These are phyloP conservation scores for Drosophila rellima DNA, from an alignment of 2,888 invertebrate species.

Conservation along the genomic window DNA sequence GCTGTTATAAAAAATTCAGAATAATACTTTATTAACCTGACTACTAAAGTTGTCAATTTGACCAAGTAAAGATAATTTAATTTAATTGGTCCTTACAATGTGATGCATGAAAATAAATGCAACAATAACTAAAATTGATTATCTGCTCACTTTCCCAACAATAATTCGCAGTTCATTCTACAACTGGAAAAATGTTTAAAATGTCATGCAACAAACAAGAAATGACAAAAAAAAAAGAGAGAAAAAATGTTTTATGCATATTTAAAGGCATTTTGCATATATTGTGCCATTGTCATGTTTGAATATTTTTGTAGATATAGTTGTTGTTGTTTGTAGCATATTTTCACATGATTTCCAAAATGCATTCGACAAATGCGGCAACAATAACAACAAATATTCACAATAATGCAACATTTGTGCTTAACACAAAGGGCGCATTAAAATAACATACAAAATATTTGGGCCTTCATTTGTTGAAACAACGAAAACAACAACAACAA, in stretches of 20 bases:
- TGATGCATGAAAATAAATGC: neutral
- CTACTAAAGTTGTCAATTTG: too few species aligned
- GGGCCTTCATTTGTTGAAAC: constrained; percentile 62
- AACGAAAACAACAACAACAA: constrained; percentile 26
- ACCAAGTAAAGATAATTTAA: too few species aligned
- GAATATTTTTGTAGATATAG: constrained; percentile 16
- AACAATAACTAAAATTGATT: neutral
- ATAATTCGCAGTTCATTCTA: constrained; percentile 30
- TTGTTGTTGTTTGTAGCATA: constrained; percentile 21
- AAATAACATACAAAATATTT: constrained; percentile 73
- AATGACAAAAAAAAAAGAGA: constrained; percentile 6
- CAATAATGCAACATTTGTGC: constrained; percentile 43
- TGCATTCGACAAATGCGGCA: constrained; percentile 64
- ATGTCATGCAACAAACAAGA: constrained; percentile 43
- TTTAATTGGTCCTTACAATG: neutral
- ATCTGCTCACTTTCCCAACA: constrained; percentile 21
- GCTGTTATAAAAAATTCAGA: too few species aligned
- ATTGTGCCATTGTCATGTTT: constrained; percentile 71
- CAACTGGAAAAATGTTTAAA: constrained; percentile 42
- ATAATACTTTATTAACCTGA: too few species aligned
- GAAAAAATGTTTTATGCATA: constrained; percentile 55
- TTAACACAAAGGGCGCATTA: constrained; percentile 57
- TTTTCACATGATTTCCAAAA: constrained; percentile 61
- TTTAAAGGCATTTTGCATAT: constrained; percentile 69
- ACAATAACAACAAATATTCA: constrained; percentile 21